Base-by-base conservation (phyloP, 2,888 invertebrate genomes). In the Mesorhabditis sp. region DNA sequence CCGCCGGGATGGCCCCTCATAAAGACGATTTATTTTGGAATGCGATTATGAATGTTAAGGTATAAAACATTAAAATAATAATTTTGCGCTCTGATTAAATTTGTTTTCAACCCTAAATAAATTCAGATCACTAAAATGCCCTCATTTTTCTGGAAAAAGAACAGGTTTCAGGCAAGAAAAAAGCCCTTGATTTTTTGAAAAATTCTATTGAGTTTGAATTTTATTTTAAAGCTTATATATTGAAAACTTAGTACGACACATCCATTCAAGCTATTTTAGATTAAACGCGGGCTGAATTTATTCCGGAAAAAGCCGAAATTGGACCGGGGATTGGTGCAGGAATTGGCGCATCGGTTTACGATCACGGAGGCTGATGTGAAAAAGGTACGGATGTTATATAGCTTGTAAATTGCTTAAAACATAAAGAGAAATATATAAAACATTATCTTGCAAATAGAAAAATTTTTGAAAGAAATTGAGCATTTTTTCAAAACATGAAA, bases 311-410 rank as follows among this genome's bases (percentile, higher is more conserved):
- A n/a, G n/a, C 58, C 58, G n/a, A 50, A 50, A 50, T n/a, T 50
- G 7, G 58, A 50, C 10, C 58, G 58, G 10, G 58, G 10, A 2
- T 50, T 50, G 7, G 58, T 50, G 10, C 7, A 71, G 15, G 78
- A 80, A 69, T 65, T 80, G 67, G 74, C 80, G 4, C 62, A 68
- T 13, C 66, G 75, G 61, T 78, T 76, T 65, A 72, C 76, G 44
- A 74, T 77, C 1, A 69, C 74, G 13, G 76, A 74, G 62, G 70
- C 66, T n/a, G 80, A 80, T 62, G 80, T 80, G 13, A 76, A 80
- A 50, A 77, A 78, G 70, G 78, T 78, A 45, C 7, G 67, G 5
- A 13, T n/a, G 15, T 45, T 28, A 28, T 28, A 28, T 28, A 28
- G 28, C 28, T 28, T 28, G 28, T 28, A 28, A 28, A 28, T 28